Base-by-base conservation (phyloP, 2,888 invertebrate species). In the Belgica antarctica region DNA sequence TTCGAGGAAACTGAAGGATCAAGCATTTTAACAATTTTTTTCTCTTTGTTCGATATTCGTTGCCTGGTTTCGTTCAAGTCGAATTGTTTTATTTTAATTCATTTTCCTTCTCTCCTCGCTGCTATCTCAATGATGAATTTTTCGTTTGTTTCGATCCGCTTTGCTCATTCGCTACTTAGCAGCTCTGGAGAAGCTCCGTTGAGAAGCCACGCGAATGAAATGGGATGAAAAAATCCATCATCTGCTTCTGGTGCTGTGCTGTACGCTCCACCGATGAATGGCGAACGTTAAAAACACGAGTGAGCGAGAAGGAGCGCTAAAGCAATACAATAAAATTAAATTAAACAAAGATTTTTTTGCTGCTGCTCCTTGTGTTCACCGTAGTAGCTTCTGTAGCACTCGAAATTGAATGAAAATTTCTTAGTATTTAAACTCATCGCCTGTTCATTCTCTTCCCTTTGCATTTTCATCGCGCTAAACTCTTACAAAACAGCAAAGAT, bases 321-420 rank as follows among this genome's bases (percentile, higher is more conserved):
- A 52, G 52, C 28, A 19, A 62, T 62, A 34, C 62, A 62, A 62
- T 62, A 28, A 62, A 62, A 62, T 62, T 62, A 17, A 62, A 62
- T 62, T 62, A 62, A 62, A 28, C 31, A 62, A 17, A 28, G 28
- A 61, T 27, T 25, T 61, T 61, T 61, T 61, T 22, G 52, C 17
- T 52, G n/a, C 22, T 25, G 25, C 27, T 59, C 12, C 22, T 59
- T 59, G 12, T 24, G 19, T 52, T 4, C 52, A n/a, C n/a, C n/a
- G n/a, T n/a, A n/a, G 3, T 46, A 46, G 3, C 12, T 46, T 59
- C n/a, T 1, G 22, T 22, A 22, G 52, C 19, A 52, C 19, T 22
- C 10, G 24, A 52, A 52, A 10, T 4, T 52, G 19, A 52, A 52
- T 52, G 17, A 22, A 52, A 34, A 52, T 52, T 22, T 15, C 24